Conservation (phyloP, 30 jellyfish, hydroid and myxozoan genomes). For the Turritopsis rubra region DNA sequence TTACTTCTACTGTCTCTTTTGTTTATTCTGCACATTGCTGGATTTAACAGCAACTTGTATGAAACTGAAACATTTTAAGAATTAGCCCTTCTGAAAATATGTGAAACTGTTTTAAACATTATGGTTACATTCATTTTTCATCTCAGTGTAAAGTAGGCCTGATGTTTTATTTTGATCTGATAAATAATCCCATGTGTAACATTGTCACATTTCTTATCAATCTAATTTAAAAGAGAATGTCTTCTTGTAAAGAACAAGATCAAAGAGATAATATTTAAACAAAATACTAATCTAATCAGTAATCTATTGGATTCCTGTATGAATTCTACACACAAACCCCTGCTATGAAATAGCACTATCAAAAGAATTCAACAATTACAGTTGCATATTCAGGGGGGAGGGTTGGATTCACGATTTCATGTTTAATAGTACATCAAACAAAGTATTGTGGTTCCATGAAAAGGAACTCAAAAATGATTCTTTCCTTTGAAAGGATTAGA, state of each 20-base stretch:
- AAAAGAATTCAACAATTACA: not conserved
- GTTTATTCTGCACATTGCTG: not conserved
- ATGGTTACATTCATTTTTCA: too few species aligned
- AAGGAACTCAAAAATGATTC: not conserved
- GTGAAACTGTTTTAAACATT: not conserved
- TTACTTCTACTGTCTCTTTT: not conserved
- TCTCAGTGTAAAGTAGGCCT: not conserved
- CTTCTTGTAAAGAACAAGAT: not conserved
- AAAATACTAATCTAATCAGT: not conserved
- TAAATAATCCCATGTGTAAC: not conserved
- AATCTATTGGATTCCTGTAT: not conserved
- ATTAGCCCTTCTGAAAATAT: not conserved
- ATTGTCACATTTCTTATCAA: not conserved
- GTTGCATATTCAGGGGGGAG: not conserved
- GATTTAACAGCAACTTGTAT: not conserved
- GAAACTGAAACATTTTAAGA: too few species aligned
- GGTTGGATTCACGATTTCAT: not conserved
- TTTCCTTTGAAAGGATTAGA: not conserved
- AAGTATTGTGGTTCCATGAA: not conserved
- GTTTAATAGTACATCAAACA: not conserved
- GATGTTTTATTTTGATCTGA: not conserved
- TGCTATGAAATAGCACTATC: not conserved
- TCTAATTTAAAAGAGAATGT: not conserved
- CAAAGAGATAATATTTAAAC: not conserved
- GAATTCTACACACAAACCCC: not conserved